Base-by-base conservation (phyloP, 2,888 invertebrate species). In the Cylloceria caligata region DNA sequence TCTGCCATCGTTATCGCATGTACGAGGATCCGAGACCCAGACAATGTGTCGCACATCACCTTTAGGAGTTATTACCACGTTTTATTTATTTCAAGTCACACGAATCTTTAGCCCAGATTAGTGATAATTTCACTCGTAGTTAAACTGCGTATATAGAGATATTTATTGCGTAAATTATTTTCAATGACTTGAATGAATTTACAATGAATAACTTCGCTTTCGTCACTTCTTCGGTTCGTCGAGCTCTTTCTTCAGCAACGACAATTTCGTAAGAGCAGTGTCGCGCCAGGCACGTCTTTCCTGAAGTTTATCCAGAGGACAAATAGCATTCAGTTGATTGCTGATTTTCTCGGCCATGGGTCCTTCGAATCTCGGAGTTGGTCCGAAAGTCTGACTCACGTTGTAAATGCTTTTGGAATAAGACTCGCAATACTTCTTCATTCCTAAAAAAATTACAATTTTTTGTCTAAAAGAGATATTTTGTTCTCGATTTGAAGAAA, bases 271-370 rank as follows among this genome's bases (percentile, higher is more conserved):
- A 21, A 98, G 94, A 84, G 97, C 97, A 39, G 95, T 94, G 90
- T 98, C 98, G 21, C 98, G 94, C 97, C 98, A 98, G 0, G 95
- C 95, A 30, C 98, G 94, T 83, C 97, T 93, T 79, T 96, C 96
- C 72, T 94, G 95, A 71, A 98, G 93, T 87, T 96, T 94, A 27
- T 97, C 95, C 36, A 97, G 84, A 0, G 98, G 97, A 30, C 96
- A 95, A 93, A 96, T 95, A 7, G 94, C 93, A 88, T 96, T 96
- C 64, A 98, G 92, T 89, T 98, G 96, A 34, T 96, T 93, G 84
- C 96, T 95, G 73, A 98, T 95, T 21, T 95, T 94, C 0, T 94
- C 94, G 0, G 96, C 96, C 60, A 94, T 94, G 19, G 94, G 94
- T 1, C 96, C 96, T 85, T 94, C 95, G 94, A 97, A 96, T 86